phyloP scores from a whole-genome alignment of 2,797 vertebrate species.

The Gobionotothen gibberifrons region DNA sequence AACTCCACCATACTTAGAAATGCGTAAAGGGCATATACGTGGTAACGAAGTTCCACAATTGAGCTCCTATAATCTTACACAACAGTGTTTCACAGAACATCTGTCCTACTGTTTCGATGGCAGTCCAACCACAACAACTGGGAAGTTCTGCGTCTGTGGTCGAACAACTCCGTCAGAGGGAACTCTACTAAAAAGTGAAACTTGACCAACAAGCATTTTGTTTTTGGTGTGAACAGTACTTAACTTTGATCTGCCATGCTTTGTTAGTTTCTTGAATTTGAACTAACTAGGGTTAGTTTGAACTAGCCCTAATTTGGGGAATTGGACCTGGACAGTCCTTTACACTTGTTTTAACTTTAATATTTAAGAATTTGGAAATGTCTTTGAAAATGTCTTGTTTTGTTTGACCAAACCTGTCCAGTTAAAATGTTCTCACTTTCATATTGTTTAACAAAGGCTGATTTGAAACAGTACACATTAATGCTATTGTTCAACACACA shows the following conservation, averaged over 20 bases:
- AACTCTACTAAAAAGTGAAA: slow-evolving; percentile 65
- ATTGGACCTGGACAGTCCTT: too few relatives aligned
- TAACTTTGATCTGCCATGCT: too few relatives aligned
- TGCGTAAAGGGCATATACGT: slow-evolving; percentile 4
- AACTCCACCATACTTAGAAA: slow-evolving; percentile 19
- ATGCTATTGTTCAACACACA: too few relatives aligned
- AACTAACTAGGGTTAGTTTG: too few relatives aligned
- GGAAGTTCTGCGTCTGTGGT: slow-evolving; percentile 53
- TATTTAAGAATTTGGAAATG: too few relatives aligned
- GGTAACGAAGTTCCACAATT: slow-evolving; percentile 43
- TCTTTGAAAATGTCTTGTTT: neutral
- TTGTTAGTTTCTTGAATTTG: too few relatives aligned
- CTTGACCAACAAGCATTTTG: slow-evolving; percentile 21
- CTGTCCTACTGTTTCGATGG: slow-evolving; percentile 20
- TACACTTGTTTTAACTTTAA: too few relatives aligned
- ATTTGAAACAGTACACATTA: too few relatives aligned
- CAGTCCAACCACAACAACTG: slow-evolving; percentile 21
- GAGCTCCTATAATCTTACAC: slow-evolving; percentile 23
- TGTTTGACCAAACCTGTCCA: neutral
- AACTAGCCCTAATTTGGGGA: too few relatives aligned
- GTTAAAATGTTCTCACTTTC: neutral
- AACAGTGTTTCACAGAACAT: slow-evolving; percentile 37
- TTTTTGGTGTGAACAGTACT: neutral
- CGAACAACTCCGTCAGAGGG: slow-evolving; percentile 41
- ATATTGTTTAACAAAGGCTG: neutral